Conservation (phyloP, 2,888 invertebrate species). For the Artemia sinica region DNA sequence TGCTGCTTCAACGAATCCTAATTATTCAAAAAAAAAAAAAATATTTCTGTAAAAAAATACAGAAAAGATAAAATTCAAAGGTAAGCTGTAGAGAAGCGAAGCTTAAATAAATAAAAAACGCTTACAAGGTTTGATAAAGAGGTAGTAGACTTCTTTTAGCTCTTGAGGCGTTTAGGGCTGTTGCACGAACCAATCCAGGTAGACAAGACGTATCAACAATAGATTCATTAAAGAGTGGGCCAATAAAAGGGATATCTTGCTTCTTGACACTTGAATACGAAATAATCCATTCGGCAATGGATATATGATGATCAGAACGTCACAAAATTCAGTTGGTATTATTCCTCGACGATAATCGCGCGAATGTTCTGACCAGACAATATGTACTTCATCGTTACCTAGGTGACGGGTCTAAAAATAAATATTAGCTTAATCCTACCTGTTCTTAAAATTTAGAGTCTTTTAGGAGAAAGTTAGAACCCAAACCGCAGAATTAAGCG, state of each 20-base stretch:
- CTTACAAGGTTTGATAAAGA: conserved; percentile 76
- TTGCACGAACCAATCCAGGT: conserved; percentile 69
- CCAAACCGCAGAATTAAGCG: too few relatives aligned
- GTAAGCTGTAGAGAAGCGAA: too few relatives aligned
- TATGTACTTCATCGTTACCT: conserved; percentile 95
- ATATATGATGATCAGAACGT: conserved; percentile 90
- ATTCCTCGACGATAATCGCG: conserved; percentile 89
- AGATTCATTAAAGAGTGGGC: conserved; percentile 85
- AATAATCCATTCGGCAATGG: conserved; percentile 65
- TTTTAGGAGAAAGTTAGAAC: too few relatives aligned
- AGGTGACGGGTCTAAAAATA: conserved; percentile 63
- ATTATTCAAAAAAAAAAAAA: conserved; percentile 4
- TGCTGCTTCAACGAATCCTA: too few relatives aligned
- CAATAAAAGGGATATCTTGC: conserved; percentile 79
- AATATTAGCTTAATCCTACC: not conserved
- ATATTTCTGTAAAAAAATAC: conserved; percentile 13
- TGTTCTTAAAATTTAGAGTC: too few relatives aligned
- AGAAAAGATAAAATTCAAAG: conserved; percentile 43
- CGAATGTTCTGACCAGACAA: conserved; percentile 96
- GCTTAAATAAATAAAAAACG: conserved; percentile 25
- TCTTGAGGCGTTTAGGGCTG: conserved; percentile 78
- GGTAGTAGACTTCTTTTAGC: conserved; percentile 74
- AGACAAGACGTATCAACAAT: conserved; percentile 51
- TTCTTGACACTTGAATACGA: conserved; percentile 70
- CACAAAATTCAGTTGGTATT: conserved; percentile 97